Base-by-base conservation (phyloP, 2,797 vertebrate species). In the Eulemur rubriventer region DNA sequence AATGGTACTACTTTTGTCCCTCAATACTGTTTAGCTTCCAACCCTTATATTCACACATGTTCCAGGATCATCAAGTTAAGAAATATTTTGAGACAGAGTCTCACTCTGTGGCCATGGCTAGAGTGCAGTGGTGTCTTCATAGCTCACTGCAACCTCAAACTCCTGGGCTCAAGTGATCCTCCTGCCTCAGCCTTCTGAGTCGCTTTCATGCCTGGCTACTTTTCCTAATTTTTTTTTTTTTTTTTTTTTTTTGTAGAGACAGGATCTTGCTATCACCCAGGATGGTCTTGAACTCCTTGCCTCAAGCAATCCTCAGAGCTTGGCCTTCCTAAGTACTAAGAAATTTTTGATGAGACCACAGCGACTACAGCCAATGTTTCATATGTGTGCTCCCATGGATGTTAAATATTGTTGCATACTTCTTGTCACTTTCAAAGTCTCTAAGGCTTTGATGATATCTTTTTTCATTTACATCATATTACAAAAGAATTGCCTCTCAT, bases 401-500 rank as follows among this genome's bases (percentile, higher is more conserved):
- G 6, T 17, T 67, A 97, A 92, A 96, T 95, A 46, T 57, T 17
- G 12, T 43, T 69, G 9, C 38, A 20, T 73, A 96, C 96, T 95
- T 97, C 78, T 48, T 73, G 41, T 90, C 76, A 85, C 63, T 78
- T 80, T 96, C 52, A 80, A 93, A 96, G 46, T 48, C 90, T 69
- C 22, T 20, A 43, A 69, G 70, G 52, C 35, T 94, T 91, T 94
- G 55, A 67, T 7, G 3, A 35, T 95, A 70, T 3, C 28, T 70
- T 95, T 94, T 69, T 94, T 82, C 20, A 88, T 97, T 97, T 97
- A 79, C 76, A 90, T 96, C 59, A 93, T 83, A 95, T 89, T 97
- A 73, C 89, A 90, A 91, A 95, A 94, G 78, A 91, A 86, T 93
- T 96, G 65, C 69, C 46, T 98, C 90, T 97, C 81, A 82, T 88